Conservation (phyloP, 2,113 vertebrate species). For the Caracal caracal region DNA sequence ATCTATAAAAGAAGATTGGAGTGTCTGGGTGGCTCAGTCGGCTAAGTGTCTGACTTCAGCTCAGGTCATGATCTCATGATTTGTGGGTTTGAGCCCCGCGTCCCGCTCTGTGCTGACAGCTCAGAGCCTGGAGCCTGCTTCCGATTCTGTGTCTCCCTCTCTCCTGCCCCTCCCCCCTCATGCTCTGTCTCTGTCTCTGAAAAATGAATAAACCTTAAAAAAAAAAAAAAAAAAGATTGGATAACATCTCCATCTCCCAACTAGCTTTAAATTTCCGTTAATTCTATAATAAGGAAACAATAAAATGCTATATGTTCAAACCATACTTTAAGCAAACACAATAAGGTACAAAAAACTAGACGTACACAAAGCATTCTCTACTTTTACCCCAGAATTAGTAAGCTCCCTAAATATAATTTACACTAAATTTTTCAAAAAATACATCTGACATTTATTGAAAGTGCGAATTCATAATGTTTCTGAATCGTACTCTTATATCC, state of each 20-base stretch:
- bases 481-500: constrained; percentile 18
- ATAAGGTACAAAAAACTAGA: background rate
- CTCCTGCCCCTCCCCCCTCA: too few species aligned
- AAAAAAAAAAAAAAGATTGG: background rate
- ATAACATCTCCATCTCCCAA: background rate
- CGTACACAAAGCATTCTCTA: background rate
- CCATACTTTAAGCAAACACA: background rate
- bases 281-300: background rate
- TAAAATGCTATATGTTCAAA: background rate
- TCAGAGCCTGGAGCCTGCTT: too few species aligned
- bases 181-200: too few species aligned
- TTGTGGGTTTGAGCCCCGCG: too few species aligned
- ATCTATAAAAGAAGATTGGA: background rate
- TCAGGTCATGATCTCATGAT: too few species aligned
- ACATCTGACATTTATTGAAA: background rate
- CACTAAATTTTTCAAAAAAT: background rate
- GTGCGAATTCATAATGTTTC: background rate
- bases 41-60: too few species aligned
- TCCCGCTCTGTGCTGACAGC: too few species aligned
- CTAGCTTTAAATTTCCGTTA: constrained; percentile 5
- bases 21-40: too few species aligned
- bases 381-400: constrained; percentile 2
- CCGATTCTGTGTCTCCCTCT: too few species aligned
- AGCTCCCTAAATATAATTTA: constrained; percentile 21
- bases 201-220: too few species aligned